Evolutionary conservation across 2,888 invertebrate genomes (phyloP), one percentile per base, ranked within the genome.

Genomic region (Furcula furcula): DNA sequence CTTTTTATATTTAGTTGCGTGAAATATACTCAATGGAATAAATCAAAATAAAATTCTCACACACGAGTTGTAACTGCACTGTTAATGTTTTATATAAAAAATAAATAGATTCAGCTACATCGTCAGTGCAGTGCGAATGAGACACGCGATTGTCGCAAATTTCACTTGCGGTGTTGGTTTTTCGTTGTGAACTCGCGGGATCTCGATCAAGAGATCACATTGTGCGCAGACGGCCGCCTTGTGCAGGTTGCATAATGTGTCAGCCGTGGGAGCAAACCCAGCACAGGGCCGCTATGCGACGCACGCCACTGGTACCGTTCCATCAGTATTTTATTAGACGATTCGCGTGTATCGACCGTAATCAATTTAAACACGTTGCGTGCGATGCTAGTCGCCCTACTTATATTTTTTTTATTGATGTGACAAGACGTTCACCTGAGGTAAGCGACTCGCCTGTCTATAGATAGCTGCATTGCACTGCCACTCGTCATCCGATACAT

Each of bases 281-380:
- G 55, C 58, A 45, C 50, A 52, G 55, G 63, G 72, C 87, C 86
- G 87, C 84, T 87, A 88, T 77, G 78, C 80, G 84, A 81, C 81
- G 77, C 83, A 84, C 84, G 84, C 81, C 78, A 80, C 69, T 69
- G 62, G 75, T 88, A 86, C 87, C 88, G 87, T 88, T 86, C 79
- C 69, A 81, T 81, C 83, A 79, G 76, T 71, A 88, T 86, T 85
- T 85, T 86, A 86, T 87, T 82, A 85, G 79, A 84, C 76, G 76
- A 81, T 77, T 84, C 82, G 77, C 83, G 77, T 85, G 82, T 83
- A 82, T 80, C 69, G 76, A 69, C 62, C 69, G 76, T 78, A 81
- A 87, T 85, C 84, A 82, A 86, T 87, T 85, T 76, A 67, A 57
- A 45, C 53, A 55, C 55, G 53, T 66, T 69, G 70, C 71, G 56